A percentile compares a stretch with the other conserved stretches of the same genome.
Evolutionary conservation across 2,797 vertebrate species (phyloP).

Genomic region (Carduelis carduelis): DNA sequence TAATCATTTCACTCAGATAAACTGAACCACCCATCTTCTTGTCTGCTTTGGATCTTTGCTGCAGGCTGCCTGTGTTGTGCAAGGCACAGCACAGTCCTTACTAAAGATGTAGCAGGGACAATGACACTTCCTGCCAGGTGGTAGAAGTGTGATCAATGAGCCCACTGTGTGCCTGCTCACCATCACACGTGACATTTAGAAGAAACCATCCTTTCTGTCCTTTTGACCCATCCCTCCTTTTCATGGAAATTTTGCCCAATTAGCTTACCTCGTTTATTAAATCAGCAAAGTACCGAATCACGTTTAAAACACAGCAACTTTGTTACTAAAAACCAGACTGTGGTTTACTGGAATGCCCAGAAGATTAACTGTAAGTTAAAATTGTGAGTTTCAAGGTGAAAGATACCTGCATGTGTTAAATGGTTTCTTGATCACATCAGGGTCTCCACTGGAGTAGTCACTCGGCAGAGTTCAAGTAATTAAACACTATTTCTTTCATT

Average conservation of each 20-base stretch:
- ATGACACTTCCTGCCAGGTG: background rate
- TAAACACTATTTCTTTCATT: background rate
- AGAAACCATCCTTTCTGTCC: background rate
- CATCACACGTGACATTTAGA: accelerated
- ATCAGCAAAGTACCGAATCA: background rate
- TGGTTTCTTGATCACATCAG: background rate
- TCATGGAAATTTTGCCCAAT: background rate
- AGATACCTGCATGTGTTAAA: background rate
- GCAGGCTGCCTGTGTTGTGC: background rate
- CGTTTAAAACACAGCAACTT: background rate
- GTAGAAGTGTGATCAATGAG: background rate
- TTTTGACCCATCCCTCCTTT: background rate
- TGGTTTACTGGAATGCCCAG: background rate
- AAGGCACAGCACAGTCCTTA: background rate
- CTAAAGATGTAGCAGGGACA: background rate
- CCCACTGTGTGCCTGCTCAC: background rate
- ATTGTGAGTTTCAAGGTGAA: background rate
- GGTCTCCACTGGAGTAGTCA: background rate
- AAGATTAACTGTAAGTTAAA: constrained; percentile 7
- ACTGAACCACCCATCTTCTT: background rate
- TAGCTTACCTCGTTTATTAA: background rate
- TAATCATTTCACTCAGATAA: background rate
- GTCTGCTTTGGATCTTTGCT: background rate
- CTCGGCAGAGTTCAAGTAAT: background rate
- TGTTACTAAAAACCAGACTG: background rate